Evolutionary conservation across 2,888 invertebrate species (phyloP).

Genomic region (Epirrhoe tristata): DNA sequence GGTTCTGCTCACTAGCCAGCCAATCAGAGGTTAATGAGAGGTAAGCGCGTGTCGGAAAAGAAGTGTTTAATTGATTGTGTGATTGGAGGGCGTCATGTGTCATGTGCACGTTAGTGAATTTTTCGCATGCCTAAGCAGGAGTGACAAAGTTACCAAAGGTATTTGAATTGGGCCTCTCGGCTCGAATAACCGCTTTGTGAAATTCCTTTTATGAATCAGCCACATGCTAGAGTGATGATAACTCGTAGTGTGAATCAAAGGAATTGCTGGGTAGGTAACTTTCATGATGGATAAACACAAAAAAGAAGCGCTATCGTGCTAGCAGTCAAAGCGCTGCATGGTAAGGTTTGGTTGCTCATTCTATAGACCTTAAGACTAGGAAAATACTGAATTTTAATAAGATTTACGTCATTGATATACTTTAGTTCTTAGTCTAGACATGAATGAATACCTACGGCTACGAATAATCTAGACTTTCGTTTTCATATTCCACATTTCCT

Average conservation of each 20-base stretch:
- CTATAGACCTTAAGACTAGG: no score
- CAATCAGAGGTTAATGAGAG: conserved; percentile 23
- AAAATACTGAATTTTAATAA: no score
- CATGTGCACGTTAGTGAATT: neutral
- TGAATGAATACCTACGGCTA: neutral
- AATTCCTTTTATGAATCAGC: neutral
- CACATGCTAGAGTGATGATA: neutral
- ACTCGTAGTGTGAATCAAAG: no score
- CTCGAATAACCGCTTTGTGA: no score
- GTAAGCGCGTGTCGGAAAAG: conserved; percentile 24
- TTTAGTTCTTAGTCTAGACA: neutral
- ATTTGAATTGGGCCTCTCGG: no score
- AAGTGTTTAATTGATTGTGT: conserved; percentile 27
- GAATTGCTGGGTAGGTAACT: neutral
- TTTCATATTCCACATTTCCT: conserved; percentile 28
- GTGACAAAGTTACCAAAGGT: no score
- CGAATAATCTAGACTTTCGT: conserved; percentile 22
- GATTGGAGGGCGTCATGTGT: conserved; percentile 14
- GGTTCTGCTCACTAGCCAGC: neutral
- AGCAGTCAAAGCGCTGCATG: no score
- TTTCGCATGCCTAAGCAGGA: neutral
- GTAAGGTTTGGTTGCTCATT: neutral
- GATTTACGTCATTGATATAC: no score
- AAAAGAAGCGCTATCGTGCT: no score
- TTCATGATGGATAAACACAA: neutral